A percentile compares a stretch with the other conserved stretches of the same genome.
Conservation (phyloP, 2,888 invertebrate species). For the Lasioglossum vierecki region DNA sequence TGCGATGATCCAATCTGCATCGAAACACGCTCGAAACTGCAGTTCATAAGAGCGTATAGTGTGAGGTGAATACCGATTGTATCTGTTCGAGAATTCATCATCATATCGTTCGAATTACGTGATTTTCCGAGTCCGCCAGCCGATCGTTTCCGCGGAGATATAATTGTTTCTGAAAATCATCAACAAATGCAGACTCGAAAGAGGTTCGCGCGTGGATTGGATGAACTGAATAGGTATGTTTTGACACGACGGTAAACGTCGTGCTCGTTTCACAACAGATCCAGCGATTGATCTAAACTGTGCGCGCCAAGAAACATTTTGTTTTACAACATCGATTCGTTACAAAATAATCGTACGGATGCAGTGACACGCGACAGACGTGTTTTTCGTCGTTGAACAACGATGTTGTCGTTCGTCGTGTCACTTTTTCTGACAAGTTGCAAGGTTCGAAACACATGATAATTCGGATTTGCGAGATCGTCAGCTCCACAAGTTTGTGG, state of each 20-base stretch:
- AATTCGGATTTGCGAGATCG: not conserved
- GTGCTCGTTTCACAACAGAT: conserved; percentile 1
- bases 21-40: conserved; percentile 20
- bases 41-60: conserved; percentile 14
- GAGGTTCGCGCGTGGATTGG: not conserved
- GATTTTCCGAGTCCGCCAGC: not conserved
- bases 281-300: not conserved
- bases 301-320: not conserved
- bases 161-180: not conserved
- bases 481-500: not conserved
- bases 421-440: not conserved
- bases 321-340: not conserved
- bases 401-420: not conserved
- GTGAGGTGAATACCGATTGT: not conserved
- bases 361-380: not conserved
- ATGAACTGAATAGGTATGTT: not conserved
- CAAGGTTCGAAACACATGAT: not conserved
- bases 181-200: not conserved
- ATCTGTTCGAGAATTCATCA: conserved; percentile 3
- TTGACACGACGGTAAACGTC: conserved; percentile 1
- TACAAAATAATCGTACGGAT: not conserved
- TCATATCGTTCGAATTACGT: conserved; percentile 22
- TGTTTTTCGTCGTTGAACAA: not conserved
- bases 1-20: conserved; percentile 22
- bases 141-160: not conserved